A percentile compares a stretch with the other conserved stretches of the same genome.
Evolutionary conservation across 2,113 vertebrate genomes (phyloP).

Genomic region (Chloropsis cyanopogon): DNA sequence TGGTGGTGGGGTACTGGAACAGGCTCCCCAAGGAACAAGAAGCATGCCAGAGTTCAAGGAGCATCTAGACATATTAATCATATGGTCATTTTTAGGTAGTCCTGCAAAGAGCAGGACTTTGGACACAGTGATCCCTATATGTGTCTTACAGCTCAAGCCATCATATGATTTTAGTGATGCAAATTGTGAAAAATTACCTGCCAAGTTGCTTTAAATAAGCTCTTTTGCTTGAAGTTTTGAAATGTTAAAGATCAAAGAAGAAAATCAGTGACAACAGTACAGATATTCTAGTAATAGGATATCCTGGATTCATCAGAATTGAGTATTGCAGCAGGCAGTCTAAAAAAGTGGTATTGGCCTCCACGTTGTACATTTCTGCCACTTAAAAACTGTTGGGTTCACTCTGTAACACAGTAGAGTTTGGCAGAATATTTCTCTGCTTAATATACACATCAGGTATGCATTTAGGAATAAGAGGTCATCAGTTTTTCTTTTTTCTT

Average conservation of each 20-base stretch:
- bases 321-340: neutral
- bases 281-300: neutral
- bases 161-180: neutral
- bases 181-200: neutral
- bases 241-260: neutral
- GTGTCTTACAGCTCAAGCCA: neutral
- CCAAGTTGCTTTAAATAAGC: neutral
- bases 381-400: neutral
- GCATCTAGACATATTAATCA: rapidly evolving
- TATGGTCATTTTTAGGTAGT: neutral
- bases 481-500: neutral
- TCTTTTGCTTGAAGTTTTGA: neutral
- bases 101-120: neutral
- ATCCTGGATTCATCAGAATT: neutral
- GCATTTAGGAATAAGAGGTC: neutral
- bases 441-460: neutral
- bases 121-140: neutral
- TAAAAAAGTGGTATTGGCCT: neutral
- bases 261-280: neutral
- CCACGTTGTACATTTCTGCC: neutral
- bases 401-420: neutral
- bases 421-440: neutral
- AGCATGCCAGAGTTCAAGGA: neutral
- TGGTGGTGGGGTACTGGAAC: neutral
- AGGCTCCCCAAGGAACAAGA: neutral